These are phyloP conservation scores for Alloscopus bannaensis DNA, from an alignment of 2,888 invertebrate species.

Conservation along the genomic window DNA sequence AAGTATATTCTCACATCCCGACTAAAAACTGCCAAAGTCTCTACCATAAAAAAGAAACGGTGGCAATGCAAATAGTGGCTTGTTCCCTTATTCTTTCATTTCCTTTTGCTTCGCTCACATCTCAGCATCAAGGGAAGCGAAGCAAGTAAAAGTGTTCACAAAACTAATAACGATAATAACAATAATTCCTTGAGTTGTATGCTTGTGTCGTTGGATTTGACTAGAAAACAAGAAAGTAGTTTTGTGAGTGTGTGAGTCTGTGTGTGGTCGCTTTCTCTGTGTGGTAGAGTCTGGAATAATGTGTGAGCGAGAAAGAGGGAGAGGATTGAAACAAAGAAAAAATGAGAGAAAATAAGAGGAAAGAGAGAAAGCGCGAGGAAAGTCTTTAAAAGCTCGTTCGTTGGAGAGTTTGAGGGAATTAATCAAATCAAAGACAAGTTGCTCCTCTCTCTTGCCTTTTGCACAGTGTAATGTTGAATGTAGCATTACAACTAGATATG, in stretches of 20 bases:
- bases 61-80: too few species aligned
- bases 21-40: too few species aligned
- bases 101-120: neutral
- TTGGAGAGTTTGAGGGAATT: conserved; percentile 49
- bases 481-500: neutral
- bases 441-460: conserved; percentile 31
- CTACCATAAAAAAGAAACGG: too few species aligned
- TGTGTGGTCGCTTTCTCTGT: too few species aligned
- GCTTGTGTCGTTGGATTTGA: conserved; percentile 29
- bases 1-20: too few species aligned
- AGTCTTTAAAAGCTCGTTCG: conserved; percentile 57
- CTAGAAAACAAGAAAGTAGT: conserved; percentile 10
- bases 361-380: conserved; percentile 37
- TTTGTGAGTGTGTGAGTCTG: too few species aligned
- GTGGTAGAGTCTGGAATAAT: neutral
- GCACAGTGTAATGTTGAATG: too few species aligned
- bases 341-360: neutral
- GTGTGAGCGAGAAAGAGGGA: conserved; percentile 16
- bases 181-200: conserved; percentile 32
- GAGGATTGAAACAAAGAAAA: conserved; percentile 5
- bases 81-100: too few species aligned
- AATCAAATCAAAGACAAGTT: conserved; percentile 58
- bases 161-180: conserved; percentile 50
- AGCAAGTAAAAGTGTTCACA: conserved; percentile 44
- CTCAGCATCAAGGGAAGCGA: conserved; percentile 5